Conservation (phyloP, 2,888 invertebrate species). For the Platycheirus rosarum region DNA sequence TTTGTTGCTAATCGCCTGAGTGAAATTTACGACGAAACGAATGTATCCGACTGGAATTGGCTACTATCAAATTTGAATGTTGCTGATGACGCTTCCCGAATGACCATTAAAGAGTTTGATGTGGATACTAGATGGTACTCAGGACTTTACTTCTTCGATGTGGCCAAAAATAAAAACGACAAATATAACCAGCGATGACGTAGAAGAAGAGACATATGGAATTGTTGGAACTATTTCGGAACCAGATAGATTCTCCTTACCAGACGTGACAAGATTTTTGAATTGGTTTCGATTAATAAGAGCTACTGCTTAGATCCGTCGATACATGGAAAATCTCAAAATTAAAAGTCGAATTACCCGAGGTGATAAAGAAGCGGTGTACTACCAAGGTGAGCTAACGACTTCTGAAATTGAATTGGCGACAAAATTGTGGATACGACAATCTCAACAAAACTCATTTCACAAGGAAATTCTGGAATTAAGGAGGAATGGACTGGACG, state of each 20-base stretch:
- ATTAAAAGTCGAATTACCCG: no score
- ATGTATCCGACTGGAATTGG: no score
- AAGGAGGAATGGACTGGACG: slow-evolving; percentile 12
- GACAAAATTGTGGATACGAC: slow-evolving; percentile 1
- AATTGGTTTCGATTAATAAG: neutral
- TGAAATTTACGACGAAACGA: no score
- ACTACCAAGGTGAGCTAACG: slow-evolving; percentile 13
- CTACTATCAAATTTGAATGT: neutral
- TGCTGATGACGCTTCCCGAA: slow-evolving; percentile 12
- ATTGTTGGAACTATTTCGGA: neutral
- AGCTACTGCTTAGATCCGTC: no score
- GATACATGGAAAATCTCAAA: no score
- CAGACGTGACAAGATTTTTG: no score
- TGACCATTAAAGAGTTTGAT: slow-evolving; percentile 2
- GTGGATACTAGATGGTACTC: neutral
- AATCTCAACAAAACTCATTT: slow-evolving; percentile 6
- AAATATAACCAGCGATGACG: no score
- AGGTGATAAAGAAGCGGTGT: neutral
- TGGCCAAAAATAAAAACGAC: no score
- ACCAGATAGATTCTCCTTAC: neutral
- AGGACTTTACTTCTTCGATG: no score
- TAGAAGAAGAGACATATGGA: neutral
- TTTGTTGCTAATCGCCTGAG: no score
- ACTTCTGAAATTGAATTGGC: slow-evolving; percentile 4
- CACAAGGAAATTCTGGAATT: slow-evolving; percentile 6